These are phyloP conservation scores for Anableps anableps DNA, from an alignment of 2,797 vertebrate genomes.

Conservation along the genomic window DNA sequence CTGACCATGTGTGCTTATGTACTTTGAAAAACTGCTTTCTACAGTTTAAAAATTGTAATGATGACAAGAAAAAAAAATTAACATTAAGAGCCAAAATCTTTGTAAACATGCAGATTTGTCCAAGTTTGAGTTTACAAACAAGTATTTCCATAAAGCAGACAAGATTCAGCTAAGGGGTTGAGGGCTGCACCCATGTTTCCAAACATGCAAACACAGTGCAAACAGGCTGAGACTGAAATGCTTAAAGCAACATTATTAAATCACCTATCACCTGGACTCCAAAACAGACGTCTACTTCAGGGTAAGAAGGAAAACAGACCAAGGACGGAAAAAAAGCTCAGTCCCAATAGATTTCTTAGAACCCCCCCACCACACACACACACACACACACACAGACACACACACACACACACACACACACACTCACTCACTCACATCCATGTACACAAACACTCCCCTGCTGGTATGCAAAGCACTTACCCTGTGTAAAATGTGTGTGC, in stretches of 20 bases:
- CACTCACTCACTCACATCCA: conserved; percentile 9
- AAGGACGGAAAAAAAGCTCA: conserved; percentile 6
- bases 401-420: neutral
- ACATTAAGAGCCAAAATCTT: neutral
- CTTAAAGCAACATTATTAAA: conserved; percentile 15
- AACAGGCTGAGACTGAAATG: conserved; percentile 1
- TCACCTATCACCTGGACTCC: conserved; percentile 22
- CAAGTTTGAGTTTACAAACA: neutral
- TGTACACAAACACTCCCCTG: conserved; percentile 17
- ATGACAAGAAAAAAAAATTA: neutral
- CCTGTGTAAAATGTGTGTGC: conserved; percentile 59
- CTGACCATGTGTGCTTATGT: neutral
- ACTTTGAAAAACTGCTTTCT: neutral
- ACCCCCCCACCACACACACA: conserved; percentile 4
- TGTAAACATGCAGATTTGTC: neutral
- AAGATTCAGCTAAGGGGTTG: neutral
- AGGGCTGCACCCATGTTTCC: neutral
- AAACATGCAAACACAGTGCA: neutral
- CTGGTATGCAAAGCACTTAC: conserved; percentile 70
- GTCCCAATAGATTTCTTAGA: conserved; percentile 19
- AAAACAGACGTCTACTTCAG: conserved; percentile 28
- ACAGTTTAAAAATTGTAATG: neutral
- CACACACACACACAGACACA: too few species aligned
- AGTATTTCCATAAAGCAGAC: neutral
- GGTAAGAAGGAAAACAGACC: conserved; percentile 10